Evolutionary conservation across 1,140 invertebrate species (phyloP).

Genomic region (Drosophila micromelanica): DNA sequence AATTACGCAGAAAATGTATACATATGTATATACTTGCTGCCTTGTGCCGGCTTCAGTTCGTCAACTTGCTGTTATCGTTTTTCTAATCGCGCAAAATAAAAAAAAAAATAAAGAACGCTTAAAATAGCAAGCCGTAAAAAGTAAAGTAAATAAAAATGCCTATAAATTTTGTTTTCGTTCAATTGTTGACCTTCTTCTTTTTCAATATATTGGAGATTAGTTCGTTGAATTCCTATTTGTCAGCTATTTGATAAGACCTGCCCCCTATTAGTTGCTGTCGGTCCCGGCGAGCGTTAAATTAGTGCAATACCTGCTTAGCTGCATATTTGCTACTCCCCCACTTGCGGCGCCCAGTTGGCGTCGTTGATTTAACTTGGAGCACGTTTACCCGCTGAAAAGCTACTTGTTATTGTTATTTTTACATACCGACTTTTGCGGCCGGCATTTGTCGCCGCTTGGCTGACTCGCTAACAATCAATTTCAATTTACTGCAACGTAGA

Average conservation of each 20-base stretch:
- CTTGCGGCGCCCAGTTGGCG: not conserved
- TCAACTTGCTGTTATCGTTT: conserved; percentile 43
- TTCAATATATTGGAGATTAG: not conserved
- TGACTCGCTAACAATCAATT: conserved; percentile 19
- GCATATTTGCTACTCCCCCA: not conserved
- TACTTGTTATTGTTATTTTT: conserved; percentile 43
- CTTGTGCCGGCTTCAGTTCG: conserved; percentile 28
- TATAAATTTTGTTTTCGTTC: conserved; percentile 66
- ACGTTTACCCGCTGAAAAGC: conserved; percentile 38
- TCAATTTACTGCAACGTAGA: conserved; percentile 65
- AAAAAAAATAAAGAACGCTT: conserved; percentile 45
- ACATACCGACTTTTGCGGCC: conserved; percentile 71
- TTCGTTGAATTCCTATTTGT: not conserved
- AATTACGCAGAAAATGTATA: not conserved
- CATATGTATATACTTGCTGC: not conserved
- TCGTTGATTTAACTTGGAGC: conserved; percentile 31
- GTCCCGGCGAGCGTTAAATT: conserved; percentile 18
- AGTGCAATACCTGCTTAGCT: conserved; percentile 28
- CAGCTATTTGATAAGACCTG: conserved; percentile 34
- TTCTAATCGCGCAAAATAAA: conserved; percentile 31
- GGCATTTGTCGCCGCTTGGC: conserved; percentile 44
- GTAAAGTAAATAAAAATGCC: conserved; percentile 38
- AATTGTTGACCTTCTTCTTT: conserved; percentile 48
- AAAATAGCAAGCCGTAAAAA: conserved; percentile 64
- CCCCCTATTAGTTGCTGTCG: not conserved